A percentile compares a stretch with the other conserved stretches of the same genome.
Conservation (phyloP, 1,140 invertebrate species). For the Trichonephila inaurata region DNA sequence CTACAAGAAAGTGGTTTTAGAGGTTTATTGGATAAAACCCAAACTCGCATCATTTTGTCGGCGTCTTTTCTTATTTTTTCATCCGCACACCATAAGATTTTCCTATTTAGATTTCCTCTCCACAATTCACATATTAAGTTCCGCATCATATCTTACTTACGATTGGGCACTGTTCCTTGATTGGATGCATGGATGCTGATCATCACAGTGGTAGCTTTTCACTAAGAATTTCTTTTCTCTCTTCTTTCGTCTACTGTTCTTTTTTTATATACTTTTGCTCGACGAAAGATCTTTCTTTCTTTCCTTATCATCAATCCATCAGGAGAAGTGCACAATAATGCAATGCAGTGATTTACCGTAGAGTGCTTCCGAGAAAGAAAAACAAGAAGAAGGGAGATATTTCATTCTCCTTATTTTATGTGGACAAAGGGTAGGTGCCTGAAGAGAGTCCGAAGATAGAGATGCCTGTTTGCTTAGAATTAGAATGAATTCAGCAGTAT, state of each 20-base stretch:
- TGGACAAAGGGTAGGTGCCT: background rate
- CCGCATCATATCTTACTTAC: conserved; percentile 3
- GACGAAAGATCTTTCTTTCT: background rate
- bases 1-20: background rate
- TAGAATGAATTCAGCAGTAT: background rate
- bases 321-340: conserved; percentile 27
- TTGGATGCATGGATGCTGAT: background rate
- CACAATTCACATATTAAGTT: conserved; percentile 19
- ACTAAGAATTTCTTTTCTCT: background rate
- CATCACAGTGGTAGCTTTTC: conserved; percentile 3
- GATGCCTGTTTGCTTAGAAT: background rate
- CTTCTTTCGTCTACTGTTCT: background rate
- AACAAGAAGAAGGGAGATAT: conserved; percentile 10
- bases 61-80: background rate
- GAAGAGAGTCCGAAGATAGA: background rate
- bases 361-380: conserved; percentile 14
- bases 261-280: background rate
- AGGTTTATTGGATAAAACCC: background rate
- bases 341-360: conserved; percentile 25
- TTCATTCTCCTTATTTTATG: background rate
- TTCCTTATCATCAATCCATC: conserved; percentile 34
- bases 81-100: background rate
- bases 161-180: background rate
- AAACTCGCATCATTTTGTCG: background rate
- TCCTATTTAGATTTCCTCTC: conserved; percentile 14